Evolutionary conservation across 1,140 invertebrate species (phyloP), one percentile per base, ranked within the genome.

Genomic region (Pteromalus puparum): DNA sequence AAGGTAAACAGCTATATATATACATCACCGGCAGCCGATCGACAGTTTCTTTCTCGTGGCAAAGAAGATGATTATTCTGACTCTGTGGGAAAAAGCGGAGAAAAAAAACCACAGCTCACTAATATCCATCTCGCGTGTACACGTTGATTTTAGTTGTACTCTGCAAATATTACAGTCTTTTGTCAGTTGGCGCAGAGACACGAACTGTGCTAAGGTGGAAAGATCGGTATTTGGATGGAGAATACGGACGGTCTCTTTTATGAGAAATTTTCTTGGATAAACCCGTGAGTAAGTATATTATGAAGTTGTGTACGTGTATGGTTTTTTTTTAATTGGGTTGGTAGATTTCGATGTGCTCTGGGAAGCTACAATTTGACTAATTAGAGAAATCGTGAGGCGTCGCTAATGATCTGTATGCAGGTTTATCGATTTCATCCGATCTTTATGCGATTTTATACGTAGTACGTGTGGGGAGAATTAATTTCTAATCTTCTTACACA

Each of bases 1-100:
- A 92, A 92, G 91, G 91, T 86, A 82, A 91, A 75, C 91, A 83
- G 86, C 87, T 88, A 87, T 86, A 78, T 86, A 78, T 74, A 84
- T 80, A 5, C 30, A 34, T 2, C 30, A 4, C 30, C 30, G 30
- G 30, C 30, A 34, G 30, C 76, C 28, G 79, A 84, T 26, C 7
- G n/a, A n/a, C n/a, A 4, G 10, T 12, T 12, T n/a, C 67, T n/a
- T 13, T 18, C 18, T 53, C 18, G 53, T 6, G 15, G 21, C 53
- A 6, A 61, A 7, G 6, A 61, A 61, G 21, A 61, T 61, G 4
- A n/a, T n/a, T n/a, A 61, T 61, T n/a, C 21, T n/a, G 46, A 48
- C 46, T 48, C 13, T 48, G 15, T 13, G 46, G 46, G 13, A 18
- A 48, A 48, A 48, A 13, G 46, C 13, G 15, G 13, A 48, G 46